Evolutionary conservation across 2,888 invertebrate species (phyloP), one percentile per base, ranked within the genome.

Genomic region (Ischnus inquisitorius): DNA sequence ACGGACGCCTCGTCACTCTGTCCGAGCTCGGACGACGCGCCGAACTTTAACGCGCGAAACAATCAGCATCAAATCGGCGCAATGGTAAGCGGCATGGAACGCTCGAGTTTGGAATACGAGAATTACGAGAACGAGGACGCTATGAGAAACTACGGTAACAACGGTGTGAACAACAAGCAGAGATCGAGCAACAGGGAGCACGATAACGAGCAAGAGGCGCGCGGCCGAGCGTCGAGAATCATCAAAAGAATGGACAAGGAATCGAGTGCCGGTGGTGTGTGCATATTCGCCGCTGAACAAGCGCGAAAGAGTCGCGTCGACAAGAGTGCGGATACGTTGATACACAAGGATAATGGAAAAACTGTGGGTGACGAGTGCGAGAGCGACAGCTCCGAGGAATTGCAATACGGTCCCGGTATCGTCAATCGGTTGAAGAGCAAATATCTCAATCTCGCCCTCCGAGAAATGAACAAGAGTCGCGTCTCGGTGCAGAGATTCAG

Each of bases 351-450:
- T 4, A 83, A 83, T 60, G 83, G 76, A 6, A 83, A 85, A 68
- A 41, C 28, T 8, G 34, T 85, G 75, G 88, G 90, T 28, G 92
- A 92, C 48, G 94, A 94, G 62, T 93, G 92, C 72, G 94, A 94
- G 84, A 95, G 95, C 78, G 95, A 96, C 91, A 95, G 95, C 74
- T 95, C 95, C 88, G 97, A 97, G 93, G 98, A 98, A 92, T 94
- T 98, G 80, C 96, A 97, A 92, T 98, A 98, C 94, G 98, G 98
- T 0, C 98, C 98, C 72, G 98, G 98, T 80, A 98, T 98, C 91
- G 98, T 98, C 51, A 97, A 97, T 91, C 97, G 97, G 90, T 95
- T 98, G 88, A 96, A 97, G 92, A 97, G 97, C 92, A 96, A 97
- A 92, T 98, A 98, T 93, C 95, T 98, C 86, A 97, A 97, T 93